These are phyloP conservation scores for Odontocerum albicorne DNA, from an alignment of 2,888 invertebrate species.

Conservation along the genomic window DNA sequence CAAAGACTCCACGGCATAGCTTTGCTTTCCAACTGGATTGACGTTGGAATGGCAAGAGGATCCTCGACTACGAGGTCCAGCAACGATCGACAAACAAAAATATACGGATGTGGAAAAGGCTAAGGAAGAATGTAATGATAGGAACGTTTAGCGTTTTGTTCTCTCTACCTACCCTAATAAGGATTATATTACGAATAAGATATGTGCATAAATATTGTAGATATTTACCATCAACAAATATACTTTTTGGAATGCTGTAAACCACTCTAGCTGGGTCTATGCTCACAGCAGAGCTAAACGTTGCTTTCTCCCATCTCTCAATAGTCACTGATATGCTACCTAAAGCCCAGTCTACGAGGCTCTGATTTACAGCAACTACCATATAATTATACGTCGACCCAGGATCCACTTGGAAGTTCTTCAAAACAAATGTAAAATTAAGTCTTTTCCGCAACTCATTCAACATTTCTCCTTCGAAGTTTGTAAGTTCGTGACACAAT, in stretches of 20 bases:
- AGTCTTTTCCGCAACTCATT: neutral
- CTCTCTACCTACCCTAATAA: no score
- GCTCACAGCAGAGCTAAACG: conserved; percentile 4
- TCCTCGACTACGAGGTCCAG: no score
- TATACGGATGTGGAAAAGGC: no score
- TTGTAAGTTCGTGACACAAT: neutral
- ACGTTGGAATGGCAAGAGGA: no score
- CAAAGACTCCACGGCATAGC: no score
- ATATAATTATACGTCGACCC: neutral
- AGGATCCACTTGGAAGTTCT: neutral
- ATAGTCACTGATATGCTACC: conserved; percentile 14
- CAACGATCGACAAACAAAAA: no score
- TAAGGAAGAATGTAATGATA: no score
- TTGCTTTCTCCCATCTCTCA: neutral
- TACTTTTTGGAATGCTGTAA: conserved; percentile 1
- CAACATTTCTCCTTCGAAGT: conserved; percentile 12
- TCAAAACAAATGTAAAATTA: conserved; percentile 2
- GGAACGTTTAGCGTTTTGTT: no score
- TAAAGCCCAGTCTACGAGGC: conserved; percentile 8
- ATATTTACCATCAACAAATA: conserved; percentile 1
- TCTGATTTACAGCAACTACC: neutral
- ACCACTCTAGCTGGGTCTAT: conserved; percentile 9
- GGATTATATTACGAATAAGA: no score
- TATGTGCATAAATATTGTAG: no score
- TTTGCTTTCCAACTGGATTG: no score